Conservation (phyloP, 1,140 invertebrate species). For the Megalopta genalis region DNA sequence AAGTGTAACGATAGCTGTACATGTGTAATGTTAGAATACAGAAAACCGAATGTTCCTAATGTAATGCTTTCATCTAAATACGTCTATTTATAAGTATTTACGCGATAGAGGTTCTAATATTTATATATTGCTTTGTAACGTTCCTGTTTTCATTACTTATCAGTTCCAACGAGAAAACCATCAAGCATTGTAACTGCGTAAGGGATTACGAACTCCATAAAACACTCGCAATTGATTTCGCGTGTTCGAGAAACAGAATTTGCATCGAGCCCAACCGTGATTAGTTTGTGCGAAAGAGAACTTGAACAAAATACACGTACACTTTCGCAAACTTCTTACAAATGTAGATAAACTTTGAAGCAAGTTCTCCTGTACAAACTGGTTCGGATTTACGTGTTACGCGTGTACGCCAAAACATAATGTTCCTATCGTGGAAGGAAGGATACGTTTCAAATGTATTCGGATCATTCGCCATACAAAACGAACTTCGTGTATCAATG, state of each 20-base stretch:
- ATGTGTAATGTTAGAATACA: conserved; percentile 54
- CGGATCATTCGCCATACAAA: conserved; percentile 16
- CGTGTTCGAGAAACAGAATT: conserved; percentile 43
- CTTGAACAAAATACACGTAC: neutral
- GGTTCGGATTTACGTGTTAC: conserved; percentile 13
- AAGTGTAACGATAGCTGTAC: conserved; percentile 50
- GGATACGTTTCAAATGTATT: conserved; percentile 45
- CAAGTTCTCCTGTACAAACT: conserved; percentile 42
- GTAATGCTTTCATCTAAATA: conserved; percentile 71
- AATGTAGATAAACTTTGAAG: neutral
- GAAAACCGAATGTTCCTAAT: conserved; percentile 71
- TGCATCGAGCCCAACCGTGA: neutral
- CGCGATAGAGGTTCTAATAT: conserved; percentile 54
- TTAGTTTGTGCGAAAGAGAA: conserved; percentile 45
- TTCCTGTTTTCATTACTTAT: conserved; percentile 54
- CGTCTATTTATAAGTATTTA: conserved; percentile 64
- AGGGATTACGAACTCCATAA: too few species aligned
- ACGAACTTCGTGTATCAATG: conserved; percentile 41
- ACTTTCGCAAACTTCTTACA: neutral
- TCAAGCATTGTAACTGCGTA: too few species aligned
- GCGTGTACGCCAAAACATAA: conserved; percentile 31
- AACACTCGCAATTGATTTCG: conserved; percentile 17
- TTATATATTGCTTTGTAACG: conserved; percentile 49
- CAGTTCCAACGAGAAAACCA: neutral
- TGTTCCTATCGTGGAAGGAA: conserved; percentile 27